These are phyloP conservation scores for Tauraco hartlaubi DNA, from an alignment of 2,797 vertebrate genomes.

Conservation along the genomic window DNA sequence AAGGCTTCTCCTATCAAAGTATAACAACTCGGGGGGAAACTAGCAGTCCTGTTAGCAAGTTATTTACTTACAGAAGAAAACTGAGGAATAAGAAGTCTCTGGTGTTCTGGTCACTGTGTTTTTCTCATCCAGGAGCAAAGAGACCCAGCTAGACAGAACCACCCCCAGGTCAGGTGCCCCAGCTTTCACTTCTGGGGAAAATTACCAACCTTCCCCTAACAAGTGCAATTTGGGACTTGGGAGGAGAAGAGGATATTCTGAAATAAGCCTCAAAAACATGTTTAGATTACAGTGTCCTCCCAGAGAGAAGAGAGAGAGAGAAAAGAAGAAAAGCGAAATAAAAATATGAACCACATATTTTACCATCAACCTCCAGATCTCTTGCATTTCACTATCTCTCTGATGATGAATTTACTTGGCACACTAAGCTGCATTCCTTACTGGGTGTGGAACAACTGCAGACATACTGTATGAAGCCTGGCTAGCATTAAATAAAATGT, in stretches of 20 bases:
- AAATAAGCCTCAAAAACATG: not conserved
- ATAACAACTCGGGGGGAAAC: not conserved
- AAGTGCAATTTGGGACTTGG: not conserved
- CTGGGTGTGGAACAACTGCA: not conserved
- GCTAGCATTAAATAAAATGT: not conserved
- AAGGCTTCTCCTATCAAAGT: not conserved
- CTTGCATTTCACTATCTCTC: not conserved
- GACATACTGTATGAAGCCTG: not conserved
- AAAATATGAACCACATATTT: not conserved
- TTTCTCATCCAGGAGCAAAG: not conserved
- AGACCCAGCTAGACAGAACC: not conserved
- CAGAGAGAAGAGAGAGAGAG: not conserved
- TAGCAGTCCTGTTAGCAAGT: not conserved
- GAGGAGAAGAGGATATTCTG: not conserved
- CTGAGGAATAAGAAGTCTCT: not conserved
- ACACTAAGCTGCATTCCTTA: not conserved
- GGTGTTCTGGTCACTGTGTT: not conserved
- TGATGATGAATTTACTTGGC: not conserved
- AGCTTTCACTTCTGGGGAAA: not conserved
- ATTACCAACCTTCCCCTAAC: not conserved
- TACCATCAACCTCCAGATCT: not conserved
- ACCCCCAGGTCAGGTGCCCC: not conserved
- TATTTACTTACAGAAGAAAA: not conserved
- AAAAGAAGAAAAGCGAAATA: not conserved
- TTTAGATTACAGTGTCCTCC: not conserved